These are phyloP conservation scores for Dolichotis patagonum DNA, from an alignment of 2,113 vertebrate genomes.

Conservation along the genomic window DNA sequence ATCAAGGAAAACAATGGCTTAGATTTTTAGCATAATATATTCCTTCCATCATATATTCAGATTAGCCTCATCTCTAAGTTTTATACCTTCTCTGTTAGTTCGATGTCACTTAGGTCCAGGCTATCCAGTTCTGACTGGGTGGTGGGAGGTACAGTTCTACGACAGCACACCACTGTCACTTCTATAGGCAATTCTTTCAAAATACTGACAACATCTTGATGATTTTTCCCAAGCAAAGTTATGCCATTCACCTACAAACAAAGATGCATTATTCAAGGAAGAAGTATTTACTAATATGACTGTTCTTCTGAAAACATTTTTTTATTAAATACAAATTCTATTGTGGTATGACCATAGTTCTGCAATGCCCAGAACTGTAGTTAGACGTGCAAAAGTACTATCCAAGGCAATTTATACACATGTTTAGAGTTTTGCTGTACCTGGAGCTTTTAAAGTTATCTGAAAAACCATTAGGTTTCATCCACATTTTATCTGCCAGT, in stretches of 20 bases:
- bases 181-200: slow-evolving; percentile 95
- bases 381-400: neutral
- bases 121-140: slow-evolving; percentile 83
- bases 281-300: neutral
- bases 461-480: neutral
- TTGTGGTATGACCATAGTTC: neutral
- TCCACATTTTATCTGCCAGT: neutral
- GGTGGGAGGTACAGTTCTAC: slow-evolving; percentile 85
- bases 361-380: neutral
- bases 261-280: neutral
- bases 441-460: neutral
- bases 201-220: slow-evolving; percentile 95
- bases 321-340: neutral
- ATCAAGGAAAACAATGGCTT: neutral
- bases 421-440: neutral
- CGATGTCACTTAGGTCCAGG: slow-evolving; percentile 80
- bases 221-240: slow-evolving; percentile 94
- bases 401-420: neutral
- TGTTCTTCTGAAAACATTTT: neutral
- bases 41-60: neutral
- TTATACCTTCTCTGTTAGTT: slow-evolving; percentile 86
- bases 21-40: neutral
- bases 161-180: slow-evolving; percentile 95
- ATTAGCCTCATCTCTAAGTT: neutral
- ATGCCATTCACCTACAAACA: slow-evolving; percentile 93